Evolutionary conservation across 2,888 invertebrate species (phyloP), one percentile per base, ranked within the genome.

Genomic region (Xestia rhomboidea): DNA sequence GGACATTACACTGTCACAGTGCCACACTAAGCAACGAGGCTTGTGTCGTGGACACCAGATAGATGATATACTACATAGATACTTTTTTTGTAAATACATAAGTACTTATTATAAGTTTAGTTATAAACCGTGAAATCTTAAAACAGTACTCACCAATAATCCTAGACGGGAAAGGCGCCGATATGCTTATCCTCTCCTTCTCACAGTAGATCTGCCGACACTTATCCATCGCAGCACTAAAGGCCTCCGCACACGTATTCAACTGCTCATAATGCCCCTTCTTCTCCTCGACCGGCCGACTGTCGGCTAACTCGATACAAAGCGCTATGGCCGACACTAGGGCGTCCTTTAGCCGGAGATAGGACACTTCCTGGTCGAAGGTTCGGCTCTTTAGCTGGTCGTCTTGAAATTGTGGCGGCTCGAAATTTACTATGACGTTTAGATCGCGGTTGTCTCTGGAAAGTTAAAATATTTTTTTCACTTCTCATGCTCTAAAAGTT

Each of bases 361-460:
- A 95, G 0, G 95, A 92, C 0, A 95, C 88, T 66, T 96, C 96
- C 64, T 94, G 94, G 11, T 94, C 93, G 87, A 93, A 95, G 30
- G 94, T 95, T 51, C 92, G 93, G 67, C 89, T 91, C 90, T 90
- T 95, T 30, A 91, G 89, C 13, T 88, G 91, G 7, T 89, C 91
- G 84, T 93, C 97, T 76, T 88, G 94, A 75, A 90, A 94, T 90
- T 90, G 97, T 84, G 96, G 97, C 0, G 98, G 97, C 88, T 98
- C 98, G 97, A 97, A 98, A 87, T 97, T 97, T 18, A 97, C 96
- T 90, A 98, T 97, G 13, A 98, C 98, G 80, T 97, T 97, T 44
- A 98, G 95, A 93, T 99, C 98, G 63, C 98, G 97, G 95, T 99
- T 99, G 95, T 99, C 98, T 68, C 97, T 97, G 91, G 41, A 27